Conservation (phyloP, 2,888 invertebrate genomes). For the Catonia carolina region DNA sequence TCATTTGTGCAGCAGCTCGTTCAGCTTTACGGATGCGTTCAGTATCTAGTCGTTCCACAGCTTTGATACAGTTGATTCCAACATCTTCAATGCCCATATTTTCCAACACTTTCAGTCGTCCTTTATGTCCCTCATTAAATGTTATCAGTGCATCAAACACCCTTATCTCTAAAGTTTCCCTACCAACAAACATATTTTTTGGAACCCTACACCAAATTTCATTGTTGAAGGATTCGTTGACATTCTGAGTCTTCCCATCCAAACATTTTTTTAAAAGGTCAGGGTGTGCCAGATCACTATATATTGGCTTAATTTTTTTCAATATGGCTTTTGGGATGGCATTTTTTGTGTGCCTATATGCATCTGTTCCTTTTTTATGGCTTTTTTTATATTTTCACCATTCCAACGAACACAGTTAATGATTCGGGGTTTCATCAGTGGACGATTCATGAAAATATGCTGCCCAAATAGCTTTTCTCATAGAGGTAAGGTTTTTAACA, state of each 20-base stretch:
- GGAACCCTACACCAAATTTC: slow-evolving; percentile 13
- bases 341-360: not conserved
- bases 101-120: not conserved
- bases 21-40: not conserved
- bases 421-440: slow-evolving; percentile 32
- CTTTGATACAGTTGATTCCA: not conserved
- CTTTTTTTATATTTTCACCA: slow-evolving; percentile 33
- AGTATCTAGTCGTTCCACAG: not conserved
- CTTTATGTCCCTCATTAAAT: not conserved
- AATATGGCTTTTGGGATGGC: not conserved
- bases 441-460: slow-evolving; percentile 32
- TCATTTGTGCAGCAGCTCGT: not conserved
- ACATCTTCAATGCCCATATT: not conserved
- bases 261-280: slow-evolving; percentile 11
- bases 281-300: not conserved
- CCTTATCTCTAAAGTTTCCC: not conserved
- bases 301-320: slow-evolving; percentile 12
- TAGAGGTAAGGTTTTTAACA: slow-evolving; percentile 28
- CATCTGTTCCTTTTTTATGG: not conserved
- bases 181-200: slow-evolving; percentile 1
- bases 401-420: slow-evolving; percentile 30
- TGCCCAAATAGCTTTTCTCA: slow-evolving; percentile 35
- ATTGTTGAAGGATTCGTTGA: slow-evolving; percentile 10
- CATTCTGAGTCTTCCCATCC: slow-evolving; percentile 10
- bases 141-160: not conserved